phyloP scores from a whole-genome alignment of 2,113 vertebrate species.

The Echinops telfairi region DNA sequence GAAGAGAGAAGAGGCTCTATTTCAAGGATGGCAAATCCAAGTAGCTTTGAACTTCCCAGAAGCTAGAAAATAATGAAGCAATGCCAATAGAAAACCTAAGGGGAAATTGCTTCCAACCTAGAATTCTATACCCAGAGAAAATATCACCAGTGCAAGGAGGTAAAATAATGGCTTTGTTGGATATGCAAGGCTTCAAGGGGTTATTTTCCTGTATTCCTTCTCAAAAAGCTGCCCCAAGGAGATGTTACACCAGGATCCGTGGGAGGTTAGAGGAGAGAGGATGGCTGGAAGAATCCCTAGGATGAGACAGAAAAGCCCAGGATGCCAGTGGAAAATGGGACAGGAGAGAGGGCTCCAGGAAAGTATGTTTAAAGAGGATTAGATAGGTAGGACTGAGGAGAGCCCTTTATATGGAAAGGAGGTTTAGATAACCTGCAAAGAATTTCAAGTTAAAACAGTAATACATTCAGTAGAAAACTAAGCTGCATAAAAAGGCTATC shows the following conservation, averaged over 20 bases:
- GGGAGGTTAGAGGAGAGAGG: neutral
- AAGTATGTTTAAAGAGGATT: neutral
- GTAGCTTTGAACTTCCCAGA: constrained; percentile 34
- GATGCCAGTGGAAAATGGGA: neutral
- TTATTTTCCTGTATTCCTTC: neutral
- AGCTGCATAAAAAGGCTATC: constrained; percentile 66
- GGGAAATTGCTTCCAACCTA: neutral
- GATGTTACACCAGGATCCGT: rapidly evolving
- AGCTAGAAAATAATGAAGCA: neutral
- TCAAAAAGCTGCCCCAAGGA: neutral
- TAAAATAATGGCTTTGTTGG: neutral
- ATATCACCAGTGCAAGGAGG: neutral
- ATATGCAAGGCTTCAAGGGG: neutral
- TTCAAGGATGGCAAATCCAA: neutral
- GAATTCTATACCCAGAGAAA: constrained; percentile 32
- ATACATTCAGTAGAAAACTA: constrained; percentile 62
- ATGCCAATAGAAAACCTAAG: constrained; percentile 45
- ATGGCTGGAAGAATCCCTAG: neutral
- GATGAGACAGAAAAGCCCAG: neutral
- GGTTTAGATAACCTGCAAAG: neutral
- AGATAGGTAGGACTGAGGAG: neutral
- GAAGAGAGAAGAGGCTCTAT: neutral
- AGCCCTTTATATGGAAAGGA: neutral
- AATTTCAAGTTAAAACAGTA: neutral
- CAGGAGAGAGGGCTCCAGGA: neutral